These are phyloP conservation scores for Helicolenus hilgendorfi DNA, from an alignment of 2,797 vertebrate genomes.

Conservation along the genomic window DNA sequence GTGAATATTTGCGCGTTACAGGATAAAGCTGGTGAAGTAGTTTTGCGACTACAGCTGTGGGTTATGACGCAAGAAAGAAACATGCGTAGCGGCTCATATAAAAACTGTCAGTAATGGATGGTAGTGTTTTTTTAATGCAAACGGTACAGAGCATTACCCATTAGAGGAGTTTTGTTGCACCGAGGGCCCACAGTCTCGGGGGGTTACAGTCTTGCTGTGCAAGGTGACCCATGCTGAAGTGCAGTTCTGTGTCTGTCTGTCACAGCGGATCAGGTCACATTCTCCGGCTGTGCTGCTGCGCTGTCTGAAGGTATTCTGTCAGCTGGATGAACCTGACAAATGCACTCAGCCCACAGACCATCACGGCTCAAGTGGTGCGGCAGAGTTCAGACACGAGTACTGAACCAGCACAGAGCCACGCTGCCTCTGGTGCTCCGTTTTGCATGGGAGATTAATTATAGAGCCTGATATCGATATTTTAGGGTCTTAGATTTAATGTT, in stretches of 20 bases:
- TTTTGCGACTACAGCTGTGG: constrained; percentile 12
- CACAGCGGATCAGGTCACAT: constrained; percentile 73
- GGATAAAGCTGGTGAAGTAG: constrained; percentile 6
- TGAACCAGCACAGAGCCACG: constrained; percentile 24
- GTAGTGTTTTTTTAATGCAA: constrained; percentile 8
- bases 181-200: constrained; percentile 10
- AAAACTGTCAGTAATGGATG: background rate
- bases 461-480: background rate
- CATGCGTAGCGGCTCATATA: background rate
- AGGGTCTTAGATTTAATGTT: background rate
- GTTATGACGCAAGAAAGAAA: background rate
- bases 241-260: constrained; percentile 75
- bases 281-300: constrained; percentile 56
- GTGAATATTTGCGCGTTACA: background rate
- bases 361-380: constrained; percentile 71
- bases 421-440: constrained; percentile 10
- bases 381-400: constrained; percentile 60
- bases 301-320: constrained; percentile 82
- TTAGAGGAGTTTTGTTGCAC: constrained; percentile 42
- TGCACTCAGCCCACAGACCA: constrained; percentile 70
- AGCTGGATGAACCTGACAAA: constrained; percentile 80
- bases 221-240: constrained; percentile 79
- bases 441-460: constrained; percentile 1
- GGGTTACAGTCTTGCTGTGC: constrained; percentile 55
- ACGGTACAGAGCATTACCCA: constrained; percentile 8